Conservation (phyloP, 2,888 invertebrate genomes). For the Cheilosia variabilis region DNA sequence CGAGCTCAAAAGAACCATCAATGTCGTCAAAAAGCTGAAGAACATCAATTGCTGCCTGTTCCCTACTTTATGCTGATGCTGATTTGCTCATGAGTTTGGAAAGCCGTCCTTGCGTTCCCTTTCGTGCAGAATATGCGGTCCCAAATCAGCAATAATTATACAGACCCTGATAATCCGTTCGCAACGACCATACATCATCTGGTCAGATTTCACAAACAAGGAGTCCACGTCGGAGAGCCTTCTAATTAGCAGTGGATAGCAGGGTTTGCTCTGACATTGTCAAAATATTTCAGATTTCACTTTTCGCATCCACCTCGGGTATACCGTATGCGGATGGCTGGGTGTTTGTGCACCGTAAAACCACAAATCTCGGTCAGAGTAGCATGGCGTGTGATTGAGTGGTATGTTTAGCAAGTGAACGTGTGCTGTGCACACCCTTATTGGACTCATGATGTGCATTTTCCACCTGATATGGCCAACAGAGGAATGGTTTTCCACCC, state of each 20-base stretch:
- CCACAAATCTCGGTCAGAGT: conserved; percentile 49
- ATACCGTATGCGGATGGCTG: conserved; percentile 1
- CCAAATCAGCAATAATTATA: no score
- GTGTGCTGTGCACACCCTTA: neutral
- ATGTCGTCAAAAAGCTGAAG: no score
- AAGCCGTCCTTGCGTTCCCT: no score
- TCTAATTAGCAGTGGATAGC: conserved; percentile 23
- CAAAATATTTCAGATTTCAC: conserved; percentile 53
- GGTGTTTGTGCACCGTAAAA: conserved; percentile 27
- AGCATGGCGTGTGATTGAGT: conserved; percentile 52
- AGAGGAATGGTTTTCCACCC: neutral
- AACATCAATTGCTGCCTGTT: no score
- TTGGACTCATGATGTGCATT: conserved; percentile 6
- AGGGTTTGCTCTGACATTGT: conserved; percentile 27
- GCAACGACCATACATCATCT: conserved; percentile 10
- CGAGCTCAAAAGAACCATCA: no score
- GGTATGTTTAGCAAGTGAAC: conserved; percentile 35
- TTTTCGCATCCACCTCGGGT: conserved; percentile 24
- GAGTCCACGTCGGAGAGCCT: neutral
- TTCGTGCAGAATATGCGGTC: no score
- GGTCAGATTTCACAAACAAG: conserved; percentile 9
- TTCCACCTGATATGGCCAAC: conserved; percentile 15
- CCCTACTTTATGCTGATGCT: no score
- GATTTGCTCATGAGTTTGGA: no score
- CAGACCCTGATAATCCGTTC: no score